Conservation (phyloP, 2,888 invertebrate genomes). For the Cistogaster globosa region DNA sequence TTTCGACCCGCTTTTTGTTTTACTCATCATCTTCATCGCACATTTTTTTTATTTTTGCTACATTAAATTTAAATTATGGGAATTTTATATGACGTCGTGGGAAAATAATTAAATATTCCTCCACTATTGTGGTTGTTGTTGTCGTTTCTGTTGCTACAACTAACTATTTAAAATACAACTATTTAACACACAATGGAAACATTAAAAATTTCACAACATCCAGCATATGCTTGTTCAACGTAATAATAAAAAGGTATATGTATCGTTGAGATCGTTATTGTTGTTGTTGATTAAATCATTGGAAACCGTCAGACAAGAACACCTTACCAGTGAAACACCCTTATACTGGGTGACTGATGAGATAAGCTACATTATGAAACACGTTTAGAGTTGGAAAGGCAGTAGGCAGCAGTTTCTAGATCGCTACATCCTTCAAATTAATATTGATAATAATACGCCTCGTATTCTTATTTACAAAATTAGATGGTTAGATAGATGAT, state of each 20-base stretch:
- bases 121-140: neutral
- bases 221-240: conserved; percentile 26
- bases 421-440: too few species aligned
- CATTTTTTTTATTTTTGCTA: conserved; percentile 35
- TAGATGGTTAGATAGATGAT: too few species aligned
- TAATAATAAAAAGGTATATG: conserved; percentile 13
- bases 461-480: too few species aligned
- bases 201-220: conserved; percentile 58
- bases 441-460: too few species aligned
- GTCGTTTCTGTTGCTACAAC: neutral
- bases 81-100: conserved; percentile 65
- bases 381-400: too few species aligned
- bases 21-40: conserved; percentile 14
- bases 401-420: too few species aligned
- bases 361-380: too few species aligned
- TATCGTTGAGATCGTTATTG: neutral
- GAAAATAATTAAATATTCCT: conserved; percentile 67
- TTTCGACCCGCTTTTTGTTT: neutral
- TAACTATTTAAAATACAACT: conserved; percentile 70
- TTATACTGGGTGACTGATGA: conserved; percentile 10
- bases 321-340: conserved; percentile 47
- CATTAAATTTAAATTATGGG: conserved; percentile 66
- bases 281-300: conserved; percentile 43
- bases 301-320: conserved; percentile 53
- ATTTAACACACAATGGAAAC: conserved; percentile 71